These are phyloP conservation scores for Podiceps cristatus DNA, from an alignment of 2,113 vertebrate genomes.

Conservation along the genomic window DNA sequence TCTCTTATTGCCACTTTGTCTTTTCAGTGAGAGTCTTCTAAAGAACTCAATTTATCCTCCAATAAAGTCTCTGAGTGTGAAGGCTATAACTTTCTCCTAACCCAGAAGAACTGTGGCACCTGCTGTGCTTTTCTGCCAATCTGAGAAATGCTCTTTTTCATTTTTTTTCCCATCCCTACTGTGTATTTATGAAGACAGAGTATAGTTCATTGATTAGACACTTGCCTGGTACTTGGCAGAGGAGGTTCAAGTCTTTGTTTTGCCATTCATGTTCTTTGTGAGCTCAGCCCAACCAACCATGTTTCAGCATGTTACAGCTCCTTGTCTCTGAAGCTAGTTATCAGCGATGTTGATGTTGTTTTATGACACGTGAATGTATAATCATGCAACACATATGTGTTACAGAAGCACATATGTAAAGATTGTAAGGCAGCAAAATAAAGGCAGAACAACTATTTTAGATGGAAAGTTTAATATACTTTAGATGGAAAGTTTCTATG, in stretches of 20 bases:
- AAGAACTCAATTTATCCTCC: slow-evolving; percentile 26
- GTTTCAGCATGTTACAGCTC: not conserved
- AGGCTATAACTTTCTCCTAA: not conserved
- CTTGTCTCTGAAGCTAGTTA: not conserved
- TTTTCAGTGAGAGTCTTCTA: slow-evolving; percentile 1
- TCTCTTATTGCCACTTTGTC: slow-evolving; percentile 26
- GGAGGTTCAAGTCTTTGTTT: not conserved
- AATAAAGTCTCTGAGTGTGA: not conserved
- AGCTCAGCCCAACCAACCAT: not conserved
- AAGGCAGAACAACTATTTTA: not conserved
- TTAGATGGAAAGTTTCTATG: not conserved
- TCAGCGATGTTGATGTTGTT: not conserved
- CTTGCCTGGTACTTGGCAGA: not conserved
- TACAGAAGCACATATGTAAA: not conserved
- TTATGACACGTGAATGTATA: not conserved
- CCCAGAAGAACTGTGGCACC: not conserved
- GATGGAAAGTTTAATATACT: not conserved
- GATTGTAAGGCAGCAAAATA: not conserved
- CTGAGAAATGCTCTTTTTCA: not conserved
- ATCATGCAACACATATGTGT: not conserved
- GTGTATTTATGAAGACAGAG: not conserved
- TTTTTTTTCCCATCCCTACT: not conserved
- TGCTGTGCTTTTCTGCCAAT: not conserved
- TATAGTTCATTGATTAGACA: not conserved
- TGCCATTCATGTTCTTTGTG: not conserved